A percentile compares a stretch with the other conserved stretches of the same genome.
Conservation (phyloP, 2,888 invertebrate genomes). For the Netelia inedita region DNA sequence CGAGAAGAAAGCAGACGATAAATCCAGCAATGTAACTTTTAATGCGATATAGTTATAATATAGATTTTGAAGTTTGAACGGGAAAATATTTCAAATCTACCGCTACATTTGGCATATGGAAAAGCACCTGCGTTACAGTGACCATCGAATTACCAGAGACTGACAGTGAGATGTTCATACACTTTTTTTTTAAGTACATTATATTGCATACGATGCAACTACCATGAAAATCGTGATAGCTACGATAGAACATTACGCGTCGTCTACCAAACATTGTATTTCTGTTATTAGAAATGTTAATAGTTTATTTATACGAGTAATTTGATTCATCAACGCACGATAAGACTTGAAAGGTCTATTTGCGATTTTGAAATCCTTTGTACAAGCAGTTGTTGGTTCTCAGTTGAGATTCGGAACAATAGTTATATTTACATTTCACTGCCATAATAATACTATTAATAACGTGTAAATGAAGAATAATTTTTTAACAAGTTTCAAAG, state of each 20-base stretch:
- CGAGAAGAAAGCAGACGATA: conserved; percentile 71
- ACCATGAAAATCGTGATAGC: conserved; percentile 44
- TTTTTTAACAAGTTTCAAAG: conserved; percentile 18
- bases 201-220: conserved; percentile 47
- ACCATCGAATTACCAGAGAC: conserved; percentile 57
- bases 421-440: conserved; percentile 53
- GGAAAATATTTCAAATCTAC: conserved; percentile 38
- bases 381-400: conserved; percentile 18
- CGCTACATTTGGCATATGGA: conserved; percentile 35
- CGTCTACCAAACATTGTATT: conserved; percentile 59
- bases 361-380: conserved; percentile 19
- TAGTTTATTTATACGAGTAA: conserved; percentile 45
- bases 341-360: conserved; percentile 18
- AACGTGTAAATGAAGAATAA: conserved; percentile 20
- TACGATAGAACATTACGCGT: conserved; percentile 33
- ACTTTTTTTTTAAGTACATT: conserved; percentile 14
- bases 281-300: conserved; percentile 25
- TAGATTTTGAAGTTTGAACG: conserved; percentile 24
- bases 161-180: conserved; percentile 62
- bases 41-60: conserved; percentile 20
- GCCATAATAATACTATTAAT: conserved; percentile 63
- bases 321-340: conserved; percentile 4
- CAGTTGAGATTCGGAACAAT: neutral
- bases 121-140: conserved; percentile 27
- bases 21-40: conserved; percentile 73